A percentile compares a stretch with the other conserved stretches of the same genome.
Evolutionary conservation across 1,140 invertebrate genomes (phyloP).

Genomic region (Pachypeltis micranthus): DNA sequence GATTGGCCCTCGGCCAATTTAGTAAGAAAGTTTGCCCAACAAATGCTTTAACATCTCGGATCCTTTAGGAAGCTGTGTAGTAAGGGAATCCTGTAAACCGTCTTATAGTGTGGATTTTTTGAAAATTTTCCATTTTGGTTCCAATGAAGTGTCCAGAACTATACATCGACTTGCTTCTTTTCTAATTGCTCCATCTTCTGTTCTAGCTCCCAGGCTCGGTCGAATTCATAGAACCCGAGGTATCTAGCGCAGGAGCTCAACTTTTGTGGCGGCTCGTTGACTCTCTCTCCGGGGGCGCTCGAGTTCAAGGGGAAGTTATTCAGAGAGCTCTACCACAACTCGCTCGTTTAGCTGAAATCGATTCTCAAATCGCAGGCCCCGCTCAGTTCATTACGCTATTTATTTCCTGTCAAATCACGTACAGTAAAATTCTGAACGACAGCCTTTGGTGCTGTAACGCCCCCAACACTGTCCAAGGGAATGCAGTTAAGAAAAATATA

Average conservation of each 20-base stretch:
- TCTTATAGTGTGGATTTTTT: too few relatives aligned
- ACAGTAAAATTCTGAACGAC: conserved; percentile 33
- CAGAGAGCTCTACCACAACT: conserved; percentile 17
- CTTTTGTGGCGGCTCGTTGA: conserved; percentile 14
- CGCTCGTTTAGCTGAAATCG: conserved; percentile 67
- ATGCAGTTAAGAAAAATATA: conserved; percentile 43
- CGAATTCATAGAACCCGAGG: conserved; percentile 14
- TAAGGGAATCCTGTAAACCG: too few relatives aligned
- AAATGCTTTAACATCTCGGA: too few relatives aligned
- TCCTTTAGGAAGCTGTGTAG: too few relatives aligned
- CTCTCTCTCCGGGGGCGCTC: conserved; percentile 10
- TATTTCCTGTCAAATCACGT: conserved; percentile 48
- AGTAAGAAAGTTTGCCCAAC: too few relatives aligned
- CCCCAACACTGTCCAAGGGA: conserved; percentile 38
- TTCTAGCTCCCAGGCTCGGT: conserved; percentile 15
- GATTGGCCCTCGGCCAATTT: too few relatives aligned
- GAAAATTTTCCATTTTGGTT: not conserved
- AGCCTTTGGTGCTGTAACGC: conserved; percentile 38
- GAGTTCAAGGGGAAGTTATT: conserved; percentile 5
- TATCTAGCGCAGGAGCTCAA: conserved; percentile 11
- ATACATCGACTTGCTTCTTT: too few relatives aligned
- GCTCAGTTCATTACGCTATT: conserved; percentile 62
- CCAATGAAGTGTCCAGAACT: not conserved
- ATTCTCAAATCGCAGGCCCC: conserved; percentile 50
- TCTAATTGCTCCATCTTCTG: not conserved